A percentile compares a stretch with the other conserved stretches of the same genome.
Evolutionary conservation across 2,888 invertebrate genomes (phyloP).

Genomic region (Limnephilus lunatus): DNA sequence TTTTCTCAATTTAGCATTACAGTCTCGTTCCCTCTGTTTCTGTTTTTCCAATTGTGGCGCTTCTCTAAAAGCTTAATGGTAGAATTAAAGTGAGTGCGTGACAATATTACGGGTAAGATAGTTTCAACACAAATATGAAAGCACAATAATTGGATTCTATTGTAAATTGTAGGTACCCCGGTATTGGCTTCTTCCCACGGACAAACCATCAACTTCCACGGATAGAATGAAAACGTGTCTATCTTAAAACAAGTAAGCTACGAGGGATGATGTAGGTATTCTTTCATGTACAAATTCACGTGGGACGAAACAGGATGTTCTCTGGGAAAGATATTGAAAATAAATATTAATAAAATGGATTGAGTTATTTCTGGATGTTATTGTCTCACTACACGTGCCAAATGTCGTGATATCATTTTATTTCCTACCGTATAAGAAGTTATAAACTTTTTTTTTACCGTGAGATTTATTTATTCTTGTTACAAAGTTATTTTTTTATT

Average conservation of each 20-base stretch:
- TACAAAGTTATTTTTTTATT: too few relatives aligned
- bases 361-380: not conserved
- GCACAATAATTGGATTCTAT: not conserved
- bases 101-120: not conserved
- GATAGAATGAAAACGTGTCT: not conserved
- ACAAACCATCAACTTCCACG: not conserved
- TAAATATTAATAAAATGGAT: not conserved
- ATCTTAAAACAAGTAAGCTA: not conserved
- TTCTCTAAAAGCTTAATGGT: not conserved
- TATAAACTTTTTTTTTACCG: too few relatives aligned
- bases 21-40: not conserved
- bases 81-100: conserved; percentile 1
- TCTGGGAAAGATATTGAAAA: not conserved
- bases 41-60: not conserved
- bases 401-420: too few relatives aligned
- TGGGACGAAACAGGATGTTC: not conserved
- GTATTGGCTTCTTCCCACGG: not conserved
- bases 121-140: not conserved
- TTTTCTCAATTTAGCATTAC: not conserved
- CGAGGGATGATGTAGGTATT: not conserved
- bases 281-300: not conserved
- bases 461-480: too few relatives aligned
- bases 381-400: not conserved
- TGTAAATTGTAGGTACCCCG: not conserved
- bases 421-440: too few relatives aligned